Conservation (phyloP, 37 sponge, comb jelly and placozoan genomes). For the Corticium candelabrum region DNA sequence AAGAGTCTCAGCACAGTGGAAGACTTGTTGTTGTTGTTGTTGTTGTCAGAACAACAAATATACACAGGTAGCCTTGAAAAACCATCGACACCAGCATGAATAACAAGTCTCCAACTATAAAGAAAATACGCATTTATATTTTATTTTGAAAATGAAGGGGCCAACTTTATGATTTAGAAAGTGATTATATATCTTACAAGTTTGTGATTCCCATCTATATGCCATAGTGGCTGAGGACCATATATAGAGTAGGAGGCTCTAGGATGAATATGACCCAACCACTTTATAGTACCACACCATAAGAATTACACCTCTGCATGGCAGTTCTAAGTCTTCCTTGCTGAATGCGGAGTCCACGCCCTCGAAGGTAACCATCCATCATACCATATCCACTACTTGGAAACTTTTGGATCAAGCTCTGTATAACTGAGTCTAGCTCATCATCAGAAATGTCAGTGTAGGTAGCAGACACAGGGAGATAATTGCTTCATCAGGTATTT, state of each 20-base stretch:
- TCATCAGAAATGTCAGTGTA: neutral
- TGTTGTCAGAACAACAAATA: conserved; percentile 20
- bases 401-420: neutral
- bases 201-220: conserved; percentile 47
- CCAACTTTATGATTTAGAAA: too few species aligned
- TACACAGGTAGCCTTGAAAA: conserved; percentile 34
- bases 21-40: conserved; percentile 30
- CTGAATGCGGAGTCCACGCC: conserved; percentile 19
- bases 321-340: conserved; percentile 11
- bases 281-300: neutral
- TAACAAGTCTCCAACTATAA: conserved; percentile 41
- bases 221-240: conserved; percentile 40
- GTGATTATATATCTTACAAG: conserved; percentile 27
- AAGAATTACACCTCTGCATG: conserved; percentile 20
- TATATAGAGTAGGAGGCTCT: conserved; percentile 21
- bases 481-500: too few species aligned
- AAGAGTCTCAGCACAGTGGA: conserved; percentile 28
- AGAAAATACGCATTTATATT: too few species aligned
- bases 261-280: neutral
- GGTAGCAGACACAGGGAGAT: neutral
- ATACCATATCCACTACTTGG: conserved; percentile 9
- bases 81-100: conserved; percentile 47
- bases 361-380: conserved; percentile 9
- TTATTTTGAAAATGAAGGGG: too few species aligned
- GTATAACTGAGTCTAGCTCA: conserved; percentile 8